Conservation (phyloP, 2,113 vertebrate genomes). For the Philantomba maxwellii region DNA sequence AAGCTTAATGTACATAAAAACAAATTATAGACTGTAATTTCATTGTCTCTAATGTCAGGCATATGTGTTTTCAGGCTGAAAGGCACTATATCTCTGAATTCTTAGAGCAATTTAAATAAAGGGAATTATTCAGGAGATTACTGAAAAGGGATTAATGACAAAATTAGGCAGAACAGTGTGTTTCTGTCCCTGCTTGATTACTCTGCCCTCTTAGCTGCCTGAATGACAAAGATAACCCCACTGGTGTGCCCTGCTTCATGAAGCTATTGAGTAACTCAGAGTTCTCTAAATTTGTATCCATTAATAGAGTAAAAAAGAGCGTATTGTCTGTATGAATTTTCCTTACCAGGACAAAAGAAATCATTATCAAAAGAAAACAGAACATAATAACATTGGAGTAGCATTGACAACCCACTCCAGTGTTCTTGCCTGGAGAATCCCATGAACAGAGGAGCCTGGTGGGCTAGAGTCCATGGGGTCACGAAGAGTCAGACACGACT, state of each 20-base stretch:
- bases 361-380: conserved; percentile 3
- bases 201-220: background rate
- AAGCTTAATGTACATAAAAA: background rate
- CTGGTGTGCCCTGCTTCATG: background rate
- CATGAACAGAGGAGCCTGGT: too few relatives aligned
- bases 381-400: background rate
- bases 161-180: conserved; percentile 26
- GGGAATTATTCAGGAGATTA: conserved; percentile 52
- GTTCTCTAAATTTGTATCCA: background rate
- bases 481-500: fast-evolving
- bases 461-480: too few relatives aligned
- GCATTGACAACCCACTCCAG: too few relatives aligned
- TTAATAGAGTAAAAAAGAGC: background rate
- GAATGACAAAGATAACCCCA: conserved; percentile 48
- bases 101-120: conserved; percentile 29
- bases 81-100: background rate
- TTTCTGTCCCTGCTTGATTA: conserved; percentile 1
- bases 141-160: conserved; percentile 43
- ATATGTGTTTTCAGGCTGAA: background rate
- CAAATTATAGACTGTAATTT: background rate
- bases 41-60: background rate
- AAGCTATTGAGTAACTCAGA: background rate
- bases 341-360: background rate
- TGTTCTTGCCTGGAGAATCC: too few relatives aligned
- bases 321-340: background rate